phyloP scores from a whole-genome alignment of 2,797 vertebrate genomes.

The Microctenopoma steveboyesi region DNA sequence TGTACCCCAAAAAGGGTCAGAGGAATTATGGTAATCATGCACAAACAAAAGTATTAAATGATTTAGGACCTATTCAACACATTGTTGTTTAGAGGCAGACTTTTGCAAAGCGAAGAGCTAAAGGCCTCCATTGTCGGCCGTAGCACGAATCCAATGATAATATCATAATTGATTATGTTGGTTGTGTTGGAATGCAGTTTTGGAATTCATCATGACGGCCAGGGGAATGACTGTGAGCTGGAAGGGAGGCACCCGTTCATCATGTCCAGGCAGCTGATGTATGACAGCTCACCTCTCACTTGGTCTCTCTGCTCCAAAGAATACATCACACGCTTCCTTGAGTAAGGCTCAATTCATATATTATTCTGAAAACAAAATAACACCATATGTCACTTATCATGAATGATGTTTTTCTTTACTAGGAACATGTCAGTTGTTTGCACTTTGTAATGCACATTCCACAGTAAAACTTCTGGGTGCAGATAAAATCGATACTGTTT shows the following conservation, averaged over 20 bases:
- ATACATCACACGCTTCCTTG: slow-evolving; percentile 96
- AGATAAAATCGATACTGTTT: slow-evolving; percentile 8
- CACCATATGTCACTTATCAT: not conserved
- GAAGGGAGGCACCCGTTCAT: slow-evolving; percentile 89
- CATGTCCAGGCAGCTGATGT: slow-evolving; percentile 96
- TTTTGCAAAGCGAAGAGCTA: not conserved
- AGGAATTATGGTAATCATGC: not conserved
- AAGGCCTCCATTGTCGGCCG: not conserved
- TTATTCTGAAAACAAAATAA: slow-evolving; percentile 1
- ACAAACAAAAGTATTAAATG: not conserved
- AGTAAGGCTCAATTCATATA: slow-evolving; percentile 82
- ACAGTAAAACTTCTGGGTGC: not conserved
- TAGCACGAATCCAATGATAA: not conserved
- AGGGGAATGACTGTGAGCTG: slow-evolving; percentile 95
- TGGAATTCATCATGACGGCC: slow-evolving; percentile 95
- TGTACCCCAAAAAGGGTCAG: too few species aligned
- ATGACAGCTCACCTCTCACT: slow-evolving; percentile 93
- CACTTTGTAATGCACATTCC: not conserved
- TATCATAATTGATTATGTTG: not conserved
- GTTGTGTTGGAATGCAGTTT: slow-evolving; percentile 83
- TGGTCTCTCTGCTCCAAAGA: slow-evolving; percentile 98
- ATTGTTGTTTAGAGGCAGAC: not conserved
- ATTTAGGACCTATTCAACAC: not conserved
- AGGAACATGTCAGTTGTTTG: not conserved
- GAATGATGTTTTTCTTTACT: not conserved